Evolutionary conservation across 2,113 vertebrate genomes (phyloP), one percentile per base, ranked within the genome.

Genomic region (Nanorana parkeri): DNA sequence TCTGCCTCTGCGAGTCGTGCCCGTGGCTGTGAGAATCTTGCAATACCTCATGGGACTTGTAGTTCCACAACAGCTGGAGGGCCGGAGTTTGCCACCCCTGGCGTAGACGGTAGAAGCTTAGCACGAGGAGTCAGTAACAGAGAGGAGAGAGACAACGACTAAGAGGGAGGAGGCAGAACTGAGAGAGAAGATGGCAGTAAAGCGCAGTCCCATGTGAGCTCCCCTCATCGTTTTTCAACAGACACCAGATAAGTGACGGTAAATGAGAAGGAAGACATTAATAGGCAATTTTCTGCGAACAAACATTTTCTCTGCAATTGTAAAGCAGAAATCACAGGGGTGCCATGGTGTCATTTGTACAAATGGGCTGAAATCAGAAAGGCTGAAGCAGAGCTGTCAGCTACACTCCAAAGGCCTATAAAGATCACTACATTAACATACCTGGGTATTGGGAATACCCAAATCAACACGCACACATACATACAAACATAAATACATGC

Each of bases 191-290:
- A 67, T 75, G 72, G 61, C 72, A 75, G 72, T 56, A 61, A 36
- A 75, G 11, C 20, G 20, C 29, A 41, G 55, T 75, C 72, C 72
- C 72, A 3, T n/a, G 28, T 41, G 72, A 41, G 28, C 72, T 61
- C 72, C 55, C n/a, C 71, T 74, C 55, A 8, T 28, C 23, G 28
- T 23, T 75, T n/a, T 28, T n/a, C 16, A n/a, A 21, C 75, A 77
- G 61, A 78, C 76, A 78, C 63, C 63, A 64, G 76, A 29, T 78
- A 78, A 78, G 61, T 78, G 76, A 67, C 61, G 55, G 76, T 78
- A 66, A 78, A 66, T 78, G 76, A 78, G 63, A 55, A 64, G 76
- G 63, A 78, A 67, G 63, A 78, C 76, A 78, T 78, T 78, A 78
- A 78, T 78, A 67, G 61, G 76, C 76, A 78, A 78, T 78, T 67